Evolutionary conservation across 2,113 vertebrate species (phyloP), one percentile per base, ranked within the genome.

Genomic region (Prietella phreatophila): DNA sequence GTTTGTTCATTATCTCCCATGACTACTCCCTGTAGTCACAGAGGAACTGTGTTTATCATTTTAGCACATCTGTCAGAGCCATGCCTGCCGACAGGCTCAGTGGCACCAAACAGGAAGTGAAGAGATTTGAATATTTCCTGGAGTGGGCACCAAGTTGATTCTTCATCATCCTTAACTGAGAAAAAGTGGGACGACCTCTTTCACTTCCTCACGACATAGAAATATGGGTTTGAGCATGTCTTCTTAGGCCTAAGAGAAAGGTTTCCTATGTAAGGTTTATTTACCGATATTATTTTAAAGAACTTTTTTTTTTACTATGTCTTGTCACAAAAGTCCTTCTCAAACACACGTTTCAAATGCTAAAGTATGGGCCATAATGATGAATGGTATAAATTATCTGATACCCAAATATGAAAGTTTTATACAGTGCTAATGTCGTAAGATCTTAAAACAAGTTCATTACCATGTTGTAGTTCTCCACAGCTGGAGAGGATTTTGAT

Each of bases 401-500:
- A 82, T 25, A 42, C 56, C 36, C 61, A 39, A 61, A 22, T 36
- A 20, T 56, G 9, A 58, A 84, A 6, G 11, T 25, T 50, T 69
- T 56, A 25, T 53, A 9, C 42, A 65, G 50, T 30, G 53, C 20
- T 36, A 65, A 53, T 55, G 42, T 56, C 4, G 33, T 30, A 78
- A 27, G 8, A 36, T 22, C 4, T 56, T 55, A 50, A 63, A 73
- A 55, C 13, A 86, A 22, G 10, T 47, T 30, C 33, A 11, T 86
- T 94, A 99, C 98, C 97, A 96, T 96, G 39, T 88, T 93, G 11
- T 93, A 93, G 39, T 92, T 95, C 86, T 97, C 96, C 0, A 90
- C 92, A 0, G 91, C 94, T n/a, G 97, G 96, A 3, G 97, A 97
- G 0, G 97, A 98, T 82, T 94, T 94, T 75, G 97, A 99, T 11